Evolutionary conservation across 2,888 invertebrate species (phyloP), one percentile per base, ranked within the genome.

Genomic region (Amphipyra berbera): DNA sequence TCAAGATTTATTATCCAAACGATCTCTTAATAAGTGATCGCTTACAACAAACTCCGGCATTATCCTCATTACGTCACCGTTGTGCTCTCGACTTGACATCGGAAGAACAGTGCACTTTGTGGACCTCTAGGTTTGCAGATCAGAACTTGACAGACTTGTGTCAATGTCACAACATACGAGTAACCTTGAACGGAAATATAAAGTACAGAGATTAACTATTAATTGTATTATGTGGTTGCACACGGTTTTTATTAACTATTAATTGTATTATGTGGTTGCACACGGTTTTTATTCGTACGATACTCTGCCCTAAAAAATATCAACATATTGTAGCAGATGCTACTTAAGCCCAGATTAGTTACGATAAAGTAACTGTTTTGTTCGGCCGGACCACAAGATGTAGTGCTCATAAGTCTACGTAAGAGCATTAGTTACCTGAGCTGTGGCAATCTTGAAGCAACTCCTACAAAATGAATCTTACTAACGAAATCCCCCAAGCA

Each of bases 401-500:
- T 9, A 14, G 30, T 30, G 41, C 42, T 54, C 37, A 6, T 15
- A 27, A 45, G 46, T 50, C 41, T 15, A 33, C 44, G 13, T 42
- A 35, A 15, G 48, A 33, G 40, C 40, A 60, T 42, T 47, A 41
- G 48, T 63, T 15, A 57, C 61, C 52, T 48, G 15, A 52, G 40
- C 21, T 6, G 40, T 1, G 49, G 49, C 69, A 61, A 55, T 68
- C 58, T 47, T 52, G 52, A 27, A 40, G 44, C 70, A 75, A 73
- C 71, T 60, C 55, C 69, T 60, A 56, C 60, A 61, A 73, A 72
- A 73, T 68, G 64, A 73, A 72, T 69, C 60, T 68, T 61, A 59
- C 61, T 54, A 75, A 72, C 70, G 60, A 63, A 78, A 72, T 72
- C 74, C 73, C 65, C 61, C 58, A 64, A 73, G 76, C 69, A 70